Conservation (phyloP, 2,797 vertebrate species). For the Coccyzus lansbergi region DNA sequence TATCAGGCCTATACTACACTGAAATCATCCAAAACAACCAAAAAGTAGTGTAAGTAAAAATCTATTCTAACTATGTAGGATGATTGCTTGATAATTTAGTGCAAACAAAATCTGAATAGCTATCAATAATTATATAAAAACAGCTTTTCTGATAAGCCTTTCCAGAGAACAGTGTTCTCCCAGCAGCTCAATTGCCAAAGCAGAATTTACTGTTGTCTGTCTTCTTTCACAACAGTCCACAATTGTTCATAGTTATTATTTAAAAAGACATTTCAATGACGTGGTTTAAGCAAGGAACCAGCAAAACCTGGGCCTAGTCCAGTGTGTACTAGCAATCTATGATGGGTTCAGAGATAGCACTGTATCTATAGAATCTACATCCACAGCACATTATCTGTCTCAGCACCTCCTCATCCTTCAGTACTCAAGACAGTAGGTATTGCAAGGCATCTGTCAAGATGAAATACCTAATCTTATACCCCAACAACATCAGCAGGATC, state of each 20-base stretch:
- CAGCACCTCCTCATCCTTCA: not conserved
- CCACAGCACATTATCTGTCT: not conserved
- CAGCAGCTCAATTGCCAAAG: not conserved
- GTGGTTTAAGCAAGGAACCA: conserved; percentile 19
- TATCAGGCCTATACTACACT: not conserved
- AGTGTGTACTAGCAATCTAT: not conserved
- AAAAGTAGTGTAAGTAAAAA: not conserved
- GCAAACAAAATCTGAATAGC: not conserved
- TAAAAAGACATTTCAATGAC: conserved; percentile 17
- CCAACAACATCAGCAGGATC: not conserved
- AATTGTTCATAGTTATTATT: conserved; percentile 13
- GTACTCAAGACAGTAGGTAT: not conserved
- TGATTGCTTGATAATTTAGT: not conserved
- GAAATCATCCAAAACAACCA: not conserved
- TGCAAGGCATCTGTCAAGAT: not conserved
- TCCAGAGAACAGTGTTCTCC: not conserved
- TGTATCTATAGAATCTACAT: not conserved
- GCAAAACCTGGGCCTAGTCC: not conserved
- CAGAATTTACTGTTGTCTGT: not conserved
- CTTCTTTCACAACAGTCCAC: conserved; percentile 30
- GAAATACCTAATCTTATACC: not conserved
- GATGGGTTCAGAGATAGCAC: not conserved
- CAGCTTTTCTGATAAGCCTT: conserved; percentile 24
- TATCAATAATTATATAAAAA: not conserved
- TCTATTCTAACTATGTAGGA: not conserved